A percentile compares a stretch with the other conserved stretches of the same genome.
These are phyloP conservation scores for Lutra lutra DNA, from an alignment of 2,797 vertebrate genomes.

Conservation along the genomic window DNA sequence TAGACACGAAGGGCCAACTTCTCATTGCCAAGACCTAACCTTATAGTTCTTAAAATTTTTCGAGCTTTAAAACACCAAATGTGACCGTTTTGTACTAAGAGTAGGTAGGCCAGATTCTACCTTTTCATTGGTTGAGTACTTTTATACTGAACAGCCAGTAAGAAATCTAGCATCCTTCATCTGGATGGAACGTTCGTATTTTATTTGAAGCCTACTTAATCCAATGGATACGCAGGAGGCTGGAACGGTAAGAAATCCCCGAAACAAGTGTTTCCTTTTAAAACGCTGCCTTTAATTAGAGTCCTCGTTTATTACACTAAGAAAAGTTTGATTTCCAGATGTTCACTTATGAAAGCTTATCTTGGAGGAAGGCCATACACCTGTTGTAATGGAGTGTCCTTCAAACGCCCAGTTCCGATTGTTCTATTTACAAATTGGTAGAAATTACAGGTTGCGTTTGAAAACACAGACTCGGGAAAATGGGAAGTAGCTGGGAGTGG, in stretches of 20 bases:
- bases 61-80: accelerated
- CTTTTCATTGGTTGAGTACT: slow-evolving; percentile 8
- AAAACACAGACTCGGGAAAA: not conserved
- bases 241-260: not conserved
- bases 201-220: not conserved
- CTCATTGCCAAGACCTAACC: not conserved
- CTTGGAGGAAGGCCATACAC: not conserved
- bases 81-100: not conserved
- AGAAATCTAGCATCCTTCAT: not conserved
- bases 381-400: not conserved
- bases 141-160: not conserved
- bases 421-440: not conserved
- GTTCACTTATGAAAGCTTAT: not conserved
- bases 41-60: not conserved
- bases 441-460: not conserved
- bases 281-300: not conserved
- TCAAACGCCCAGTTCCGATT: not conserved
- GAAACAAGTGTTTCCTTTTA: not conserved
- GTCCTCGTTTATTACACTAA: not conserved
- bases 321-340: not conserved
- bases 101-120: not conserved
- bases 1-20: slow-evolving; percentile 54
- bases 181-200: not conserved
- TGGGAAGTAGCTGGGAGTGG: too few relatives aligned
- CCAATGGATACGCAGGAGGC: too few relatives aligned